Percentiles rank a stretch among this genome's conserved stretches.
Conservation (phyloP, 1,140 invertebrate genomes). For the Mycetomoellerius zeteki region DNA sequence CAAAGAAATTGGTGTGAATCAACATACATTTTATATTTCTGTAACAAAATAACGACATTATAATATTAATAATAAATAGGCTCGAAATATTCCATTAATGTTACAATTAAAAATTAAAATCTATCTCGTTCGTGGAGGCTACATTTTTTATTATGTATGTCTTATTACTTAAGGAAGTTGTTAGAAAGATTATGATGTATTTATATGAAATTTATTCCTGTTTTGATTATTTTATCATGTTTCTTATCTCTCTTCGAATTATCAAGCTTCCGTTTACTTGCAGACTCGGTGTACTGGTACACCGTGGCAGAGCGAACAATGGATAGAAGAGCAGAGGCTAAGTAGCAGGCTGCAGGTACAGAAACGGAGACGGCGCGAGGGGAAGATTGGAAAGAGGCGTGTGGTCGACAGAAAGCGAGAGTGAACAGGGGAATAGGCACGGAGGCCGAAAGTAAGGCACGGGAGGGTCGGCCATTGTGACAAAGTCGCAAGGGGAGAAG, state of each 20-base stretch:
- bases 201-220: background rate
- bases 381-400: conserved; percentile 47
- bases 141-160: background rate
- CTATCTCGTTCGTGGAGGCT: background rate
- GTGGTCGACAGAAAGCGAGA: conserved; percentile 23
- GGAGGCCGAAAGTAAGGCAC: conserved; percentile 19
- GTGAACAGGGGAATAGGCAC: conserved; percentile 29
- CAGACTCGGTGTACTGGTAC: conserved; percentile 78
- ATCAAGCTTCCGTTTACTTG: conserved; percentile 46
- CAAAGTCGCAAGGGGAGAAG: conserved; percentile 14
- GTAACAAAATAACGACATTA: background rate
- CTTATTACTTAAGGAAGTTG: background rate
- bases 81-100: background rate
- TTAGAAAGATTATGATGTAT: background rate
- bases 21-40: background rate
- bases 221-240: background rate
- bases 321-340: conserved; percentile 77
- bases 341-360: conserved; percentile 79
- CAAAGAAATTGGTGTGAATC: background rate
- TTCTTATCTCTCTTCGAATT: background rate
- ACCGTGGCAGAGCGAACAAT: conserved; percentile 78
- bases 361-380: conserved; percentile 69
- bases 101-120: background rate
- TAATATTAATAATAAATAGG: background rate
- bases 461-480: conserved; percentile 35